Conservation (phyloP, 2,797 vertebrate genomes). For the Oryzias dopingdopingensis region DNA sequence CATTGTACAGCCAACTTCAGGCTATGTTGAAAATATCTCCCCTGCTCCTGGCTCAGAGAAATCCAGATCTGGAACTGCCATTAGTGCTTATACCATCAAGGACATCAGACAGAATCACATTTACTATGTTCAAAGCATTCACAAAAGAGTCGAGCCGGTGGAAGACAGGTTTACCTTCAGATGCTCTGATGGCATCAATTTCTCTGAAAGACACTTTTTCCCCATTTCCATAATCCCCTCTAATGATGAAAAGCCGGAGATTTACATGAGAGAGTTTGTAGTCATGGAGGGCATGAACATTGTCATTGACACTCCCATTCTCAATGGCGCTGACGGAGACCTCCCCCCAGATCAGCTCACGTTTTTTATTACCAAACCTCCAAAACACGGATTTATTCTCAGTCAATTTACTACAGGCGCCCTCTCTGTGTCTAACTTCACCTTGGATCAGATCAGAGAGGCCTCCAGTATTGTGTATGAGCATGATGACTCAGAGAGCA, state of each 20-base stretch:
- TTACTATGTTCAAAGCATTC: constrained; percentile 95
- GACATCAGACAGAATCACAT: constrained; percentile 89
- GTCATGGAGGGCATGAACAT: constrained; percentile 98
- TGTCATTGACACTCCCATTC: constrained; percentile 90
- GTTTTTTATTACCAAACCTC: constrained; percentile 84
- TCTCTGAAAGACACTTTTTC: constrained; percentile 90
- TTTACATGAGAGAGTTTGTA: constrained; percentile 92
- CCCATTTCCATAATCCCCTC: constrained; percentile 85
- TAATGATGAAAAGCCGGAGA: constrained; percentile 93
- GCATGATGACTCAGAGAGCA: constrained; percentile 93
- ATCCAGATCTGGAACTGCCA: constrained; percentile 87
- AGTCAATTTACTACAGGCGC: constrained; percentile 88
- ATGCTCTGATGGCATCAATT: constrained; percentile 96
- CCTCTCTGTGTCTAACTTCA: constrained; percentile 85
- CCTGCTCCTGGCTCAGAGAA: constrained; percentile 96
- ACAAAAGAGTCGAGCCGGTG: constrained; percentile 89
- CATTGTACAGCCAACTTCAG: constrained; percentile 88
- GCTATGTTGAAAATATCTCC: constrained; percentile 94
- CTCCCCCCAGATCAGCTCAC: constrained; percentile 83
- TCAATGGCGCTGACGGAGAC: constrained; percentile 89
- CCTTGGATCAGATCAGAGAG: constrained; percentile 89
- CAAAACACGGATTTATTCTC: constrained; percentile 87
- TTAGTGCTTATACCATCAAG: constrained; percentile 94
- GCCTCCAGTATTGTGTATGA: constrained; percentile 93
- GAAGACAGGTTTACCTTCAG: constrained; percentile 94